Base-by-base conservation (phyloP, 2,113 vertebrate genomes). In the Synchiropus splendidus region DNA sequence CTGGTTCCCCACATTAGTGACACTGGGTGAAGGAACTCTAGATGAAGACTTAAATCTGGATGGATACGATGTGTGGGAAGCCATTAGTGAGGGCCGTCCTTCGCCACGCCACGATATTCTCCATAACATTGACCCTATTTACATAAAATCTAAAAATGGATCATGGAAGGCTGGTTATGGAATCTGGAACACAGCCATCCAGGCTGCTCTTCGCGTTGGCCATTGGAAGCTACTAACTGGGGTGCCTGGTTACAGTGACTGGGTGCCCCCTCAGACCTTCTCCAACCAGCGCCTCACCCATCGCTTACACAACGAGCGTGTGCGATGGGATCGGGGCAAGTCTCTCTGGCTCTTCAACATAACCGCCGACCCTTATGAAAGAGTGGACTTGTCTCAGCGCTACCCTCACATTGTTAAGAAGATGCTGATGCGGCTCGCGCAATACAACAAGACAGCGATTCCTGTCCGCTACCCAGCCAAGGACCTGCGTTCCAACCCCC, bases 261-360 rank as follows among this genome's bases (percentile, higher is more conserved):
- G 95, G 95, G 89, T 98, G 2, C 95, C 95, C 1, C 95, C 95
- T 0, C 95, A 98, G 77, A 87, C 92, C 12, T 98, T 98, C 76
- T 86, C 85, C 38, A 89, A 80, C 41, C 88, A 89, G 12, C 85
- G 87, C 1, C 83, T 90, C 0, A 83, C 83, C 16, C 90, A 80
- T 47, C 92, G 90, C 47, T 94, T 88, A 89, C 93, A 97, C 61
- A 91, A 85, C 0, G 95, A 99, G 42, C 84, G 86, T 0, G 70
- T 97, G 6, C 88, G 78, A 3, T 85, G 89, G 84, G 84, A 89
- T 0, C 81, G 86, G 0, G 92, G 94, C 2, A 94, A 98, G 58
- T 91, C 91, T 0, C 45, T 98, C n/a, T 98, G 95, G 95, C 89
- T 98, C 16, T 98, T 98, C 77, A 97, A 98, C 81, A 94, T 98